These are phyloP conservation scores for Bacillus rossius DNA, from an alignment of 1,140 invertebrate species.

Conservation along the genomic window DNA sequence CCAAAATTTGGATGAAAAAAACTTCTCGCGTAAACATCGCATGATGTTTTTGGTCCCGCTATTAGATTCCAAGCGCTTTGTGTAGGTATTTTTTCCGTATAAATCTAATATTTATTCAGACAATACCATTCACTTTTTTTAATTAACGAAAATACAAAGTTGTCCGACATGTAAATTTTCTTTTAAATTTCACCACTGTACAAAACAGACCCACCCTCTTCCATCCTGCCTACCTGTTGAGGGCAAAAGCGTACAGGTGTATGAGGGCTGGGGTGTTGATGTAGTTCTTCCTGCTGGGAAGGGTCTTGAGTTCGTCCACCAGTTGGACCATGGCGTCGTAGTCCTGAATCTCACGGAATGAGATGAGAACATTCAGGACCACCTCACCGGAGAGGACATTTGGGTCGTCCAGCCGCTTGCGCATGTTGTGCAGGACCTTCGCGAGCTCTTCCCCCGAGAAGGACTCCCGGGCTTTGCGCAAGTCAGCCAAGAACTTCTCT, in stretches of 20 bases:
- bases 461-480: conserved; percentile 87
- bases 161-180: too few species aligned
- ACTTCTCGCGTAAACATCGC: too few species aligned
- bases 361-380: conserved; percentile 87
- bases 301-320: conserved; percentile 90
- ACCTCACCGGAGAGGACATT: conserved; percentile 94
- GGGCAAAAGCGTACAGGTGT: conserved; percentile 94
- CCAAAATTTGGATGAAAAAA: too few species aligned
- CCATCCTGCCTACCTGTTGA: conserved; percentile 94
- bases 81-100: too few species aligned
- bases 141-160: too few species aligned
- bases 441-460: conserved; percentile 82
- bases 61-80: too few species aligned
- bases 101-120: too few species aligned
- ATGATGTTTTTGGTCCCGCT: too few species aligned
- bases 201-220: too few species aligned
- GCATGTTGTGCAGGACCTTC: conserved; percentile 82
- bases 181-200: too few species aligned
- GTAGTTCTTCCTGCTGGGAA: conserved; percentile 87
- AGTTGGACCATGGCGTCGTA: conserved; percentile 98
- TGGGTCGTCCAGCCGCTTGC: conserved; percentile 91
- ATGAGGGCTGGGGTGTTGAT: conserved; percentile 85
- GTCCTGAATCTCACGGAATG: conserved; percentile 86
- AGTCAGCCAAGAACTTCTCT: conserved; percentile 94
- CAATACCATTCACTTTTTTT: too few species aligned